phyloP scores from a whole-genome alignment of 1,140 invertebrate species.

The Megathymus violae region DNA sequence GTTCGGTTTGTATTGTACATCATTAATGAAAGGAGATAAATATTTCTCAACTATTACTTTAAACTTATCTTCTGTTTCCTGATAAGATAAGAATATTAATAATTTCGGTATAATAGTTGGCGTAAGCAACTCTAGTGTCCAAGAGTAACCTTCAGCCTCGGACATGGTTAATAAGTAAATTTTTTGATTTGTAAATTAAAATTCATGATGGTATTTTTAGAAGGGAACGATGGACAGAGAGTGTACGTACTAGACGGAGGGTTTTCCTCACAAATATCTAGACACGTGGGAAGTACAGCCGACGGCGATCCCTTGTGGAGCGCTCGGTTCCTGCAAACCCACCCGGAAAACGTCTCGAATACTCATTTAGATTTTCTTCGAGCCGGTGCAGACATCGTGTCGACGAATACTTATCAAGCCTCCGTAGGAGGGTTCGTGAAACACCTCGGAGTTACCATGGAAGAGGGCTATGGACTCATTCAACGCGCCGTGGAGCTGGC shows the following conservation, averaged over 20 bases:
- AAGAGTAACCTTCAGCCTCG: no score
- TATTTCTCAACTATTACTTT: no score
- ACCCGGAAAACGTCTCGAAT: slow-evolving; percentile 88
- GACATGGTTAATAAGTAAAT: no score
- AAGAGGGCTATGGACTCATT: slow-evolving; percentile 88
- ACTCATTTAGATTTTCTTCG: slow-evolving; percentile 91
- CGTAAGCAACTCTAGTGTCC: no score
- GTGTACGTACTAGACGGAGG: slow-evolving; percentile 87
- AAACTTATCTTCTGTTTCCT: no score
- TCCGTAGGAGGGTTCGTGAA: slow-evolving; percentile 90
- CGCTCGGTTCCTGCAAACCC: slow-evolving; percentile 87
- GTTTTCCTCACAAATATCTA: slow-evolving; percentile 89
- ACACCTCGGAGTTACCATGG: slow-evolving; percentile 86
- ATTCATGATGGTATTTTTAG: not conserved
- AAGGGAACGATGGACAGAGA: slow-evolving; percentile 24
- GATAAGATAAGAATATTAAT: no score
- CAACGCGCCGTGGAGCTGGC: slow-evolving; percentile 88
- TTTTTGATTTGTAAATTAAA: slow-evolving; percentile 6
- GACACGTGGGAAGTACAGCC: slow-evolving; percentile 85
- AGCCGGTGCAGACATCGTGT: slow-evolving; percentile 92
- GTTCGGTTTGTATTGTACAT: no score
- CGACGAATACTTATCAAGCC: slow-evolving; percentile 95
- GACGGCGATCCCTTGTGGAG: slow-evolving; percentile 93
- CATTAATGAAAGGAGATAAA: no score
- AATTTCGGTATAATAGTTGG: no score